Conservation (phyloP, 2,888 invertebrate species). For the Biston stratarius region DNA sequence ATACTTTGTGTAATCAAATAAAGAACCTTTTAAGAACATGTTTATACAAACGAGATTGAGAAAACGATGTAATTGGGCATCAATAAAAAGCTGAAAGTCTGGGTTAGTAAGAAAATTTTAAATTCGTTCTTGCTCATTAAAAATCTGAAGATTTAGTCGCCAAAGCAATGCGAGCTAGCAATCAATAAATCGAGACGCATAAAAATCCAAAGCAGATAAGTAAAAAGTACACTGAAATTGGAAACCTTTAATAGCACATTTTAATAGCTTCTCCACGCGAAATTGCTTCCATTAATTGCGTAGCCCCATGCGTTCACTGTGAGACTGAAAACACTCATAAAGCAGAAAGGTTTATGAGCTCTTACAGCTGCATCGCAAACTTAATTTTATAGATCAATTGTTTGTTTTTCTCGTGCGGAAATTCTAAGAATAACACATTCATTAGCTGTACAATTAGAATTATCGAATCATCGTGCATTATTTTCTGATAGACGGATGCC, state of each 20-base stretch:
- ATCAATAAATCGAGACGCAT: slow-evolving; percentile 71
- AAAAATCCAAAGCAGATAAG: slow-evolving; percentile 61
- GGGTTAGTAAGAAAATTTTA: slow-evolving; percentile 30
- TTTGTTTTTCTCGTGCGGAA: slow-evolving; percentile 46
- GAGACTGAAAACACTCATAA: slow-evolving; percentile 57
- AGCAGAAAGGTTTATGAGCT: slow-evolving; percentile 52
- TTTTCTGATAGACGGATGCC: slow-evolving; percentile 67
- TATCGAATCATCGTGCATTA: slow-evolving; percentile 78
- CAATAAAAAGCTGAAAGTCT: slow-evolving; percentile 34
- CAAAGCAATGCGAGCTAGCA: slow-evolving; percentile 57
- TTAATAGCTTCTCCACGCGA: slow-evolving; percentile 72
- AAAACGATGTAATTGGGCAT: slow-evolving; percentile 36
- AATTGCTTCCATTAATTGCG: slow-evolving; percentile 74
- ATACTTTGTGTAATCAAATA: slow-evolving; percentile 44
- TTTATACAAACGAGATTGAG: slow-evolving; percentile 40
- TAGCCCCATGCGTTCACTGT: slow-evolving; percentile 60
- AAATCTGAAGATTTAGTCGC: slow-evolving; percentile 59
- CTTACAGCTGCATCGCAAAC: slow-evolving; percentile 56
- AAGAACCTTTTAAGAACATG: slow-evolving; percentile 42
- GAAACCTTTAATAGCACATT: slow-evolving; percentile 71
- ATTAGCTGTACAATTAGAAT: slow-evolving; percentile 76
- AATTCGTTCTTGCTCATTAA: slow-evolving; percentile 45
- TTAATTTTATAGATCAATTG: slow-evolving; percentile 54
- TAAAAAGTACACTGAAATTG: slow-evolving; percentile 70
- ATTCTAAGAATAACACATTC: slow-evolving; percentile 59